phyloP scores from a whole-genome alignment of 2,113 vertebrate genomes.

The Neoarius graeffei region DNA sequence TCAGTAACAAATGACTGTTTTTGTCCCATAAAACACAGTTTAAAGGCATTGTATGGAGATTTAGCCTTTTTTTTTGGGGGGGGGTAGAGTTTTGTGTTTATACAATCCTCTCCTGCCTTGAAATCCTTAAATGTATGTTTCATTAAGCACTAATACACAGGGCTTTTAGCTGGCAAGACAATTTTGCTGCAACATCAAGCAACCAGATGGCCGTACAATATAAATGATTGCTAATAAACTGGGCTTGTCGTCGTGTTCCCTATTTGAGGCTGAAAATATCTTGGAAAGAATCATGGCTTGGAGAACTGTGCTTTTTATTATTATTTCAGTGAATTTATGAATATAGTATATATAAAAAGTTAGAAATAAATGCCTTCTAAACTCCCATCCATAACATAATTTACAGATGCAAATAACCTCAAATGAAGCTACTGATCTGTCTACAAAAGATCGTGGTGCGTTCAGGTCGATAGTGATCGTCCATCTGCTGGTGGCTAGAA shows the following conservation, averaged over 20 bases:
- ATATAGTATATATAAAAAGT: neutral
- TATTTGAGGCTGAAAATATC: neutral
- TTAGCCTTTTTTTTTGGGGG: neutral
- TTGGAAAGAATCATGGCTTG: neutral
- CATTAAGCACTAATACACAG: neutral
- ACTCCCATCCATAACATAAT: neutral
- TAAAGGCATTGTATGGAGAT: neutral
- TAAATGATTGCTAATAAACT: constrained; percentile 8
- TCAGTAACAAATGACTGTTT: neutral
- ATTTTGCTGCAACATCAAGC: constrained; percentile 27
- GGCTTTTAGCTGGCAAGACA: constrained; percentile 14
- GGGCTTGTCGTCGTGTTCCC: neutral
- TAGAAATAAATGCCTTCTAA: constrained; percentile 4
- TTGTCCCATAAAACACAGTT: neutral
- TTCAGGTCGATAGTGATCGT: neutral
- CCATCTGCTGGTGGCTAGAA: constrained; percentile 40
- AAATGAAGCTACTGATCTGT: neutral
- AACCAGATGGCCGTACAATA: constrained; percentile 5
- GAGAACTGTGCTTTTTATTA: constrained; percentile 22
- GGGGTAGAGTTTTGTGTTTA: neutral
- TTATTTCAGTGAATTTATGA: constrained; percentile 17
- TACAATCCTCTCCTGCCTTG: neutral
- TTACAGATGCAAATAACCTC: neutral
- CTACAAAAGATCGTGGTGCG: constrained; percentile 11
- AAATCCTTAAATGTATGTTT: constrained; percentile 5